Evolutionary conservation across 2,888 invertebrate genomes (phyloP).

Genomic region (Habroteleia sp.): DNA sequence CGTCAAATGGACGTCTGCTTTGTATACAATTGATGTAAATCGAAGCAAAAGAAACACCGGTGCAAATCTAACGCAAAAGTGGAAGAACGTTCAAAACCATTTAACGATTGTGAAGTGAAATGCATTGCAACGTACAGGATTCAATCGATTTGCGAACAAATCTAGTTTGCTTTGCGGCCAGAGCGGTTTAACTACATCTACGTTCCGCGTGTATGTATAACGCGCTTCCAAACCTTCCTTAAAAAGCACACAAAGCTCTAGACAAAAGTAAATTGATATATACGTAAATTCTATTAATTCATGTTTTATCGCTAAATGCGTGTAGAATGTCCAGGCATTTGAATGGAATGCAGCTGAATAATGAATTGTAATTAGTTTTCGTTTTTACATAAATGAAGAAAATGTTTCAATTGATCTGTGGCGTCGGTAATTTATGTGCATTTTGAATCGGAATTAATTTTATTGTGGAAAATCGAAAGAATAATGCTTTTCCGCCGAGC

Average conservation of each 20-base stretch:
- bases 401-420: constrained; percentile 23
- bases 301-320: constrained; percentile 35
- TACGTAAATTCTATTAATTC: constrained; percentile 49
- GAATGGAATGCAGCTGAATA: constrained; percentile 16
- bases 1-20: background rate
- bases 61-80: constrained; percentile 40
- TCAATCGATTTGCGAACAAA: constrained; percentile 62
- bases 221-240: constrained; percentile 33
- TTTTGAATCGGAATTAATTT: constrained; percentile 25
- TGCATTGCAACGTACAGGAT: constrained; percentile 52
- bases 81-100: constrained; percentile 43
- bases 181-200: constrained; percentile 53
- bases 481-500: background rate
- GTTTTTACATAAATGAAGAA: constrained; percentile 17
- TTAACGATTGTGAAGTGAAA: constrained; percentile 52
- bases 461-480: constrained; percentile 2
- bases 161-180: constrained; percentile 59
- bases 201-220: constrained; percentile 27
- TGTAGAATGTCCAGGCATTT: constrained; percentile 15
- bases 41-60: constrained; percentile 24
- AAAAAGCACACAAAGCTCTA: constrained; percentile 40
- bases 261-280: constrained; percentile 58
- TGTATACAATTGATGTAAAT: constrained; percentile 4
- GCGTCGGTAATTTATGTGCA: constrained; percentile 20
- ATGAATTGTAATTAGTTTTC: constrained; percentile 31